Evolutionary conservation across 2,888 invertebrate species (phyloP), one percentile per base, ranked within the genome.

Genomic region (Cheilosia pagana): DNA sequence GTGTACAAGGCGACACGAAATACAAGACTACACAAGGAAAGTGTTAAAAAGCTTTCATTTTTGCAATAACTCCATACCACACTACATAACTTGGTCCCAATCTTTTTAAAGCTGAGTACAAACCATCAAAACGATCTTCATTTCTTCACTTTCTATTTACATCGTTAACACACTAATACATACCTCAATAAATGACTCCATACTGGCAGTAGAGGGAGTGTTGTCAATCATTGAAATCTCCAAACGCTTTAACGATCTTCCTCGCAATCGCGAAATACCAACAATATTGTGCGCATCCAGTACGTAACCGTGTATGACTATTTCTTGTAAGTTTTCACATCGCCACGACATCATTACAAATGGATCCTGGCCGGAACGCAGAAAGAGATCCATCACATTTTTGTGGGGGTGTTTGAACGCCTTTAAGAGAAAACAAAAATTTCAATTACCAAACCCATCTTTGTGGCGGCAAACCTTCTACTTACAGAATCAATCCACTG

Each of bases 311-410:
- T 94, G 92, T 10, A 94, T 90, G 52, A 93, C 93, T 75, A 94
- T 92, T 87, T 93, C 92, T 81, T 92, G 90, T 5, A 94, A 91
- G 63, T 92, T 91, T 63, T 92, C 91, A 89, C 94, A 94, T 71
- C 93, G 92, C 94, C 94, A 94, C 14, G 94, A 93, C 89, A 94
- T 90, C 93, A 94, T 94, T 23, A 94, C 93, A 87, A 94, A 93
- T 0, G 94, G 94, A 89, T 94, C 92, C 87, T 91, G 91, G 57
- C 89, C 89, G 50, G 89, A 88, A 59, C 88, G 88, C 70, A 89
- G 86, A 83, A 88, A 89, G 67, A 89, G 88, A 87, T 89, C 89
- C 89, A 89, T 89, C 21, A 89, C 87, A 88, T 89, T 90, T 81
- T 89, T 89, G 71, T 89, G 89, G 87, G 89, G 88, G 88, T 90